Evolutionary conservation across 2,113 vertebrate genomes (phyloP), one percentile per base, ranked within the genome.

Genomic region (Clarias batrachus): DNA sequence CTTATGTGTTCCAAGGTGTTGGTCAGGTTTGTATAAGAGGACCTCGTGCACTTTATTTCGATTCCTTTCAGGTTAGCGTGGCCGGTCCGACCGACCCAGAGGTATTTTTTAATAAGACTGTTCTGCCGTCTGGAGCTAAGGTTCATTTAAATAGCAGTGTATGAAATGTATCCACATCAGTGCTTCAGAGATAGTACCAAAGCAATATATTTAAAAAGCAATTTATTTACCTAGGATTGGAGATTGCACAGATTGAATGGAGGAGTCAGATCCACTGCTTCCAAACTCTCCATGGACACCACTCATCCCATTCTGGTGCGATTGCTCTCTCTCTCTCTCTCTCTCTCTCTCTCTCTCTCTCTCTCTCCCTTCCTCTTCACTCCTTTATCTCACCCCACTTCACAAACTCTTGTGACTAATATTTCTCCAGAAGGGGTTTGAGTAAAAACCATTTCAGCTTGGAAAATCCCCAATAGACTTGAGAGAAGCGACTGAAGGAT

Each of bases 121-220:
- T 68, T 88, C 90, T 89, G 91, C 92, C 78, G 87, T 84, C 92
- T 92, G 92, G 87, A 71, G 68, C 89, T 54, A 77, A 86, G 86
- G 89, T 89, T 93, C 89, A 89, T 94, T 94, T 93, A 92, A 93
- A 93, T 91, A 92, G 90, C 87, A 79, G 86, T 91, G 68, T 90
- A 92, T 93, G 92, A 93, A 93, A 93, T 89, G 91, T 92, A 91
- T 92, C 91, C 93, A 93, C 90, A 93, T 92, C 92, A 91, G 84
- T 89, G 91, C 90, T 89, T 93, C 88, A 86, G 84, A 92, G 93
- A 93, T 88, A 89, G 90, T 89, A 92, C 88, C 93, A 92, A 92
- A 92, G 93, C 92, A 93, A 93, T 94, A 93, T 94, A 93, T 95
- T 95, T 94, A 93, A 95, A 94, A 94, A 93, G 89, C 93, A 93